Evolutionary conservation across 2,113 vertebrate species (phyloP).

Genomic region (Cnemophilus loriae): DNA sequence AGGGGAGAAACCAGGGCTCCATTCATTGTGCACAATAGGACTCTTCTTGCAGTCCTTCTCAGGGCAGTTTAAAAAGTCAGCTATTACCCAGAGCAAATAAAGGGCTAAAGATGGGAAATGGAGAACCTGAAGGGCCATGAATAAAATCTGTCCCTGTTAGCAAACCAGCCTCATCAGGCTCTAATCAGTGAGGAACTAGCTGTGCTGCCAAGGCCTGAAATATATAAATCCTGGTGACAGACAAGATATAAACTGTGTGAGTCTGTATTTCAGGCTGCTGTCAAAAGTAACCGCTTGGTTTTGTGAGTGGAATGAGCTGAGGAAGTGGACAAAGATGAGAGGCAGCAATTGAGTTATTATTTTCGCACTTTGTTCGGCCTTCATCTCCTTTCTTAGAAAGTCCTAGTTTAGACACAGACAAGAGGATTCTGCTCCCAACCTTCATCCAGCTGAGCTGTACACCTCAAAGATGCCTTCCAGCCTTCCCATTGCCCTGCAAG

Average conservation of each 20-base stretch:
- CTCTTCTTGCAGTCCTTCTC: constrained; percentile 54
- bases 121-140: constrained; percentile 4
- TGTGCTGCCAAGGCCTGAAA: not conserved
- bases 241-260: not conserved
- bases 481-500: not conserved
- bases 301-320: not conserved
- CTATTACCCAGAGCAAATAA: constrained; percentile 52
- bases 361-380: not conserved
- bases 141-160: not conserved
- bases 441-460: not conserved
- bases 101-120: not conserved
- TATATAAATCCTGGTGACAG: constrained; percentile 32
- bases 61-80: constrained; percentile 26
- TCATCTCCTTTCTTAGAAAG: not conserved
- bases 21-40: constrained; percentile 49
- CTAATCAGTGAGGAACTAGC: not conserved
- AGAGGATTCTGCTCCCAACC: not conserved
- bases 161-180: not conserved
- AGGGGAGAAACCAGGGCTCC: not conserved
- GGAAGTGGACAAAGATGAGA: not conserved
- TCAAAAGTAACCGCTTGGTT: not conserved
- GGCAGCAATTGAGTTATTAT: not conserved
- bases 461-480: not conserved
- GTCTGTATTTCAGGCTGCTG: constrained; percentile 1
- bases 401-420: not conserved